Evolutionary conservation across 2,888 invertebrate genomes (phyloP).

Genomic region (Polydrusus pterygomalis): DNA sequence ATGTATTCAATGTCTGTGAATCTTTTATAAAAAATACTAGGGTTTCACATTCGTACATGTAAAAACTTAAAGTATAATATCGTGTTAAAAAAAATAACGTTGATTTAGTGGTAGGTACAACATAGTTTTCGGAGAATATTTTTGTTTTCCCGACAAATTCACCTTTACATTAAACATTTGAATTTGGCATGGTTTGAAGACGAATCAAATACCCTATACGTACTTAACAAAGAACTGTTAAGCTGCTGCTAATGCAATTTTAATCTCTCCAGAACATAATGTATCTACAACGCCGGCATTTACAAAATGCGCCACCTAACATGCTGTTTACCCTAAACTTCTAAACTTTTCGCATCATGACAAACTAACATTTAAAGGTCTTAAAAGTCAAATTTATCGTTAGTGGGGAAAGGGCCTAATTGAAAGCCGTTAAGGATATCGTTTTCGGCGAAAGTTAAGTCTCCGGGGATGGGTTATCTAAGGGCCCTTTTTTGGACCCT

Average conservation of each 20-base stretch:
- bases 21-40: no score
- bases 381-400: conserved; percentile 37
- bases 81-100: no score
- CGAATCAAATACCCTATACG: no score
- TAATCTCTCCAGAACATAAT: conserved; percentile 3
- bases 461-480: not conserved
- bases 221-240: not conserved
- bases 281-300: conserved; percentile 5
- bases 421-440: conserved; percentile 37
- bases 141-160: no score
- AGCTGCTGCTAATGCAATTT: conserved; percentile 8
- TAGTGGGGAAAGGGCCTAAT: conserved; percentile 23
- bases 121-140: no score
- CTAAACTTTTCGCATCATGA: conserved; percentile 34
- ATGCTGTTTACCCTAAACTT: conserved; percentile 32
- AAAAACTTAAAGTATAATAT: no score
- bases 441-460: conserved; percentile 25
- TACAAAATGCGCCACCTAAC: conserved; percentile 18
- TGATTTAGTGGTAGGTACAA: no score
- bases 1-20: no score
- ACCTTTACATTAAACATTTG: no score
- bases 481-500: not conserved
- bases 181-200: no score
- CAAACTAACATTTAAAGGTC: conserved; percentile 38
- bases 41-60: no score